Conservation (phyloP, 1,140 invertebrate genomes). For the Drosophila santomea region DNA sequence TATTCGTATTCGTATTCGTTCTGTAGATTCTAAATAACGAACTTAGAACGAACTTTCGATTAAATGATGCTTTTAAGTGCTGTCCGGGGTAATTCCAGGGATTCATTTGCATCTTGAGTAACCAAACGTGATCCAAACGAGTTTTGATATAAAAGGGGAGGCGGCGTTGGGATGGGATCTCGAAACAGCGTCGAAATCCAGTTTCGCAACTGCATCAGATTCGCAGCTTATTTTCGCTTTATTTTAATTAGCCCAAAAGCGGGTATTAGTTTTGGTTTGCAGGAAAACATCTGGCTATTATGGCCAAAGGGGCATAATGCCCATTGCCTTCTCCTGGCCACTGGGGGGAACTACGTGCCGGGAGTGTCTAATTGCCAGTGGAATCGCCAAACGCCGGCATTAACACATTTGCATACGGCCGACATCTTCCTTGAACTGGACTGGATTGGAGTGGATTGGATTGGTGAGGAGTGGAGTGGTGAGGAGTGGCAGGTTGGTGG, state of each 20-base stretch:
- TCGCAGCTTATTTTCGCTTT: conserved; percentile 9
- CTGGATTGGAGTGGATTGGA: background rate
- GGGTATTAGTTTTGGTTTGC: conserved; percentile 8
- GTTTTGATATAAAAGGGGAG: conserved; percentile 14
- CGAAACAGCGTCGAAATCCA: conserved; percentile 10
- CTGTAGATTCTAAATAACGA: background rate
- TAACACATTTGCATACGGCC: conserved; percentile 22
- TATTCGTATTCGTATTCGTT: too few relatives aligned
- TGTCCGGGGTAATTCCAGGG: conserved; percentile 37
- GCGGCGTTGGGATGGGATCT: background rate
- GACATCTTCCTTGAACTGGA: conserved; percentile 17
- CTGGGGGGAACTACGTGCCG: conserved; percentile 6
- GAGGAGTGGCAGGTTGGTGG: background rate
- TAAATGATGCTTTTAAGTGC: conserved; percentile 20
- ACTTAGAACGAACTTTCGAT: conserved; percentile 29
- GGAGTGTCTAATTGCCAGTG: conserved; percentile 11
- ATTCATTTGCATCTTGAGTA: conserved; percentile 32
- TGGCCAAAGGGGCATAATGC: background rate
- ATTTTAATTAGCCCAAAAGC: conserved; percentile 34
- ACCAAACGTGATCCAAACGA: conserved; percentile 38
- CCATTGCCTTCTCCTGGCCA: background rate
- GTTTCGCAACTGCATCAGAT: conserved; percentile 27
- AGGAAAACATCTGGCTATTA: conserved; percentile 28
- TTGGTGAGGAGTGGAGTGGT: too few relatives aligned
- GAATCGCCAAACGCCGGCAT: conserved; percentile 20